Percentiles rank a stretch among this genome's conserved stretches.
Evolutionary conservation across 2,113 vertebrate genomes (phyloP).

Genomic region (Grammomys dolichurus): DNA sequence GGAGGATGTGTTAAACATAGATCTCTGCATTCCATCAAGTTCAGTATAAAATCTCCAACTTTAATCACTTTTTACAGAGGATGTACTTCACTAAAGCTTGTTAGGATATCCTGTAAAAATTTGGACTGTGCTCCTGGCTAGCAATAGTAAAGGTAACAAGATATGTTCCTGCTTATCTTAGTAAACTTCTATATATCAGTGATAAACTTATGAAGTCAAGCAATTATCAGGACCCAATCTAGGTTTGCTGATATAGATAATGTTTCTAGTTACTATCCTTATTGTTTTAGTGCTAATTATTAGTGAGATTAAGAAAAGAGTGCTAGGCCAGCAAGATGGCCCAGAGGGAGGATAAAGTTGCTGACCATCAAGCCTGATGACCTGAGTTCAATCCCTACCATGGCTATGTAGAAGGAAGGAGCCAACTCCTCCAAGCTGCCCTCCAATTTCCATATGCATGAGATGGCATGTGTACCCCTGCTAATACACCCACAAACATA

Average conservation of each 20-base stretch:
- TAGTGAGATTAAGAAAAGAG: neutral
- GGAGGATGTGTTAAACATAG: constrained; percentile 1
- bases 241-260: neutral
- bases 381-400: neutral
- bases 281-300: neutral
- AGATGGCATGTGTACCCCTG: neutral
- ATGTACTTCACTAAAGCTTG: neutral
- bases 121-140: neutral
- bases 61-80: constrained; percentile 43
- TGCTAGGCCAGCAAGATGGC: neutral
- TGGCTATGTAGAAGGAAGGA: no score
- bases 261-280: constrained; percentile 2
- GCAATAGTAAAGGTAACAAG: neutral
- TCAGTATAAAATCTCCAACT: constrained; percentile 29
- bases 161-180: neutral
- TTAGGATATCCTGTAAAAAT: neutral
- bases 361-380: neutral
- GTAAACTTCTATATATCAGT: neutral
- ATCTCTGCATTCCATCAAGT: constrained; percentile 14
- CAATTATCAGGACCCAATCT: neutral
- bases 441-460: neutral
- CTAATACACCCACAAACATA: neutral
- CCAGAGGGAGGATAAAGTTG: neutral
- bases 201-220: constrained; percentile 34
- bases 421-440: no score